Base-by-base conservation (phyloP, 2,888 invertebrate species). In the Andrena dorsata region DNA sequence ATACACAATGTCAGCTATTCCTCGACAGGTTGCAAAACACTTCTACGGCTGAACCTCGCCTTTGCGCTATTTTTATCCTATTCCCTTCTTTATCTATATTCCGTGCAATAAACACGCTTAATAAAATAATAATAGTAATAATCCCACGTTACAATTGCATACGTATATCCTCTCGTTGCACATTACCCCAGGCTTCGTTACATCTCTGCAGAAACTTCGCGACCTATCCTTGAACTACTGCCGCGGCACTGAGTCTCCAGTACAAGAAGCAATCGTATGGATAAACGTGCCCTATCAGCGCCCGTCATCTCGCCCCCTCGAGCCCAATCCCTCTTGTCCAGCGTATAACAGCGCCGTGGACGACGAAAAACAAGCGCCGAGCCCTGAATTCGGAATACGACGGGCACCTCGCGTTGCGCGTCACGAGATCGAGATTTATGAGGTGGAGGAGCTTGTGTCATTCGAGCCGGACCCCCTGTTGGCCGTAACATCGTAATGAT, bases 401-500 rank as follows among this genome's bases (percentile, higher is more conserved):
- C 30, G 47, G 70, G 23, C 60, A 23, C 41, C 7, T 53, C 26
- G 20, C 20, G 20, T 63, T 63, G 28, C 10, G 30, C 26, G 69
- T 51, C 58, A 72, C 53, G 53, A 2, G 26, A 41, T 23, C 23
- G 56, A 80, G 79, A 89, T 87, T 88, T 86, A 89, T 80, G 78
- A 65, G 70, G 58, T 20, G 28, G 58, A 53, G 76, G 60, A 41
- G 0, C 56, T 51, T 32, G 71, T 13, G 64, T 32, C 73, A 35
- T 65, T 78, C 74, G 74, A 73, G 70, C 65, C 47, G 64, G 60
- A 51, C 66, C 72, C 76, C 68, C 71, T 61, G 71, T 79, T 75
- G 79, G 80, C 72, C 71, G 75, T 84, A 90, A 90, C 89, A 83
- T 78, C 82, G 81, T 88, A 89, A 90, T 89, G 88, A 89, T 89